These are phyloP conservation scores for Calypte anna DNA, from an alignment of 2,113 vertebrate genomes.

Conservation along the genomic window DNA sequence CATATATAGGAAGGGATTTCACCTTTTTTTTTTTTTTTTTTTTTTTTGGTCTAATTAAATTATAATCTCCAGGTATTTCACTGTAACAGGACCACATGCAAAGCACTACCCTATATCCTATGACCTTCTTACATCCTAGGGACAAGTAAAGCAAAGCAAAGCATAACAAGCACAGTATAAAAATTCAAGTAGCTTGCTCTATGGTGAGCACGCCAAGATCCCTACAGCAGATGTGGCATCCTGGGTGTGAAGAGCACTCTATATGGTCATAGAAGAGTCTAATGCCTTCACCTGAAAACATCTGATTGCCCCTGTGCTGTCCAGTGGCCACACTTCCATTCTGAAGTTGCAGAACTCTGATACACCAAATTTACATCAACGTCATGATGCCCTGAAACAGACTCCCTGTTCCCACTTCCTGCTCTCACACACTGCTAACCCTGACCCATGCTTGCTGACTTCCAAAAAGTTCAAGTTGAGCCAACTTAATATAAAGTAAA, in stretches of 20 bases:
- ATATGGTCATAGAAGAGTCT: not conserved
- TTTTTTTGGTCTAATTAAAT: not conserved
- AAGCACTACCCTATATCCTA: not conserved
- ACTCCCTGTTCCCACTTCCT: rapidly evolving
- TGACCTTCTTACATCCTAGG: not conserved
- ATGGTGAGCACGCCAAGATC: not conserved
- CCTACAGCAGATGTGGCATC: not conserved
- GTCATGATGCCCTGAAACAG: no score
- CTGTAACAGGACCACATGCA: not conserved
- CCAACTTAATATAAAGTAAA: not conserved
- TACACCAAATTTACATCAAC: not conserved
- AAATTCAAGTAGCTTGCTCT: not conserved
- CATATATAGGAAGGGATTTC: not conserved
- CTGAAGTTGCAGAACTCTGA: not conserved
- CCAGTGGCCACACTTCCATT: not conserved
- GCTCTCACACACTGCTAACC: rapidly evolving
- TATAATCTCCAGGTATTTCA: not conserved
- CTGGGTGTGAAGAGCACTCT: not conserved
- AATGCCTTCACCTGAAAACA: not conserved
- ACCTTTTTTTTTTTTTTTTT: not conserved
- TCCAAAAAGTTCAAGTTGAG: not conserved
- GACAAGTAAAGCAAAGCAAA: not conserved
- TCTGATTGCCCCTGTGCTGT: not conserved
- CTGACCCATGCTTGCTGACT: not conserved
- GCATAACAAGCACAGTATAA: not conserved